Conservation (phyloP, 2,797 vertebrate species). For the Cyclura pinguis region DNA sequence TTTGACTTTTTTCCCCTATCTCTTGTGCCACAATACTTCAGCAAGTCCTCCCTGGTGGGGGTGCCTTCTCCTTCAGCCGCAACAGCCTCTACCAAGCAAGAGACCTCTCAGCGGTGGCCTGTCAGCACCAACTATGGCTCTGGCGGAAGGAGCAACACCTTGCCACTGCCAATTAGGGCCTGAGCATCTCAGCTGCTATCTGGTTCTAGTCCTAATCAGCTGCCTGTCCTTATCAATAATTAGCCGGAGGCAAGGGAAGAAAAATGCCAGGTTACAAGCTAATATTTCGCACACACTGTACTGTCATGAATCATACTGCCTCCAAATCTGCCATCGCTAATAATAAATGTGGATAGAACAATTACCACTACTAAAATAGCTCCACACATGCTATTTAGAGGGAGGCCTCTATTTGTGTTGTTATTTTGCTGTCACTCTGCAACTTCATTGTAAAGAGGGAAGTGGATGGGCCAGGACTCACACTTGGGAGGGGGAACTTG, state of each 20-base stretch:
- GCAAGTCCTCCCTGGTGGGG: background rate
- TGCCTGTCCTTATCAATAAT: conserved; percentile 33
- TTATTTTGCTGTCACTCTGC: conserved; percentile 11
- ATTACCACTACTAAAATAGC: conserved; percentile 59
- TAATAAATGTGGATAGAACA: conserved; percentile 48
- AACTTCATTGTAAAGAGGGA: conserved; percentile 26
- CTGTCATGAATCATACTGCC: conserved; percentile 29
- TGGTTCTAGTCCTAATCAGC: conserved; percentile 25
- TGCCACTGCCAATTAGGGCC: conserved; percentile 32
- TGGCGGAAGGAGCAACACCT: background rate
- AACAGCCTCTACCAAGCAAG: background rate
- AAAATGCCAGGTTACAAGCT: conserved; percentile 20
- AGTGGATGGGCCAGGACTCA: background rate
- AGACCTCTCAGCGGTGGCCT: background rate
- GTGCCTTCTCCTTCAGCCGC: background rate
- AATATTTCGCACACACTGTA: conserved; percentile 8
- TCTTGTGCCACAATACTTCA: background rate
- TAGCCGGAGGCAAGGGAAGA: conserved; percentile 29
- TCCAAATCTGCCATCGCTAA: conserved; percentile 34
- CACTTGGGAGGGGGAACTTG: background rate
- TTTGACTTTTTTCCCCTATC: background rate
- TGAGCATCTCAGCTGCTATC: conserved; percentile 11
- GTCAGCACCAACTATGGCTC: background rate
- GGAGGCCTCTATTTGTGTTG: conserved; percentile 13
- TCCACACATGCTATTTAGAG: conserved; percentile 25